Evolutionary conservation across 2,888 invertebrate species (phyloP).

Genomic region (Choristoneura rosaceana): DNA sequence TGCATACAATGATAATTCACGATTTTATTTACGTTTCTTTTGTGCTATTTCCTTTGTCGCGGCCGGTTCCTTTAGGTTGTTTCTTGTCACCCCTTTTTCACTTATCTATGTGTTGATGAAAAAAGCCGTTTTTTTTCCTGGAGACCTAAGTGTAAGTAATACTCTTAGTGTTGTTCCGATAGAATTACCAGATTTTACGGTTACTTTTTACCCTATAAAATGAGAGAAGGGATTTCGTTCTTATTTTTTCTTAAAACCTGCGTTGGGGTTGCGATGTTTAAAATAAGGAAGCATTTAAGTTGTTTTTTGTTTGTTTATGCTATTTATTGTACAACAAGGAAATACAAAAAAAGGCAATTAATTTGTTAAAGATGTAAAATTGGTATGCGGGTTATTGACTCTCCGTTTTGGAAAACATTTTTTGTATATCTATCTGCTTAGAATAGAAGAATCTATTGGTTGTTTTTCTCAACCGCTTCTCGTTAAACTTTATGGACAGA

Average conservation of each 20-base stretch:
- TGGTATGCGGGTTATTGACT: too few species aligned
- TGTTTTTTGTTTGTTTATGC: too few species aligned
- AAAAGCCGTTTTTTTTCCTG: slow-evolving; percentile 7
- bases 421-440: too few species aligned
- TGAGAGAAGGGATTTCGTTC: not conserved
- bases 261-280: too few species aligned
- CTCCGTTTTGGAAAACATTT: too few species aligned
- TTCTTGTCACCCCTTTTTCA: slow-evolving; percentile 1
- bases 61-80: not conserved
- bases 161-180: not conserved
- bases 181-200: not conserved
- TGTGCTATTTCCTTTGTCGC: slow-evolving; percentile 13
- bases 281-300: too few species aligned
- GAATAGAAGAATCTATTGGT: too few species aligned
- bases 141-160: not conserved
- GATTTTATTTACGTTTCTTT: slow-evolving; percentile 8
- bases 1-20: slow-evolving; percentile 20
- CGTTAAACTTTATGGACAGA: too few species aligned
- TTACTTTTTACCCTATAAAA: not conserved
- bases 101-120: slow-evolving; percentile 7
- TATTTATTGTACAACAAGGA: too few species aligned
- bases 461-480: too few species aligned
- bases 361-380: too few species aligned
- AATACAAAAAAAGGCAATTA: too few species aligned
- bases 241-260: not conserved